Evolutionary conservation across 2,113 vertebrate species (phyloP).

Genomic region (Xiphophorus couchianus): DNA sequence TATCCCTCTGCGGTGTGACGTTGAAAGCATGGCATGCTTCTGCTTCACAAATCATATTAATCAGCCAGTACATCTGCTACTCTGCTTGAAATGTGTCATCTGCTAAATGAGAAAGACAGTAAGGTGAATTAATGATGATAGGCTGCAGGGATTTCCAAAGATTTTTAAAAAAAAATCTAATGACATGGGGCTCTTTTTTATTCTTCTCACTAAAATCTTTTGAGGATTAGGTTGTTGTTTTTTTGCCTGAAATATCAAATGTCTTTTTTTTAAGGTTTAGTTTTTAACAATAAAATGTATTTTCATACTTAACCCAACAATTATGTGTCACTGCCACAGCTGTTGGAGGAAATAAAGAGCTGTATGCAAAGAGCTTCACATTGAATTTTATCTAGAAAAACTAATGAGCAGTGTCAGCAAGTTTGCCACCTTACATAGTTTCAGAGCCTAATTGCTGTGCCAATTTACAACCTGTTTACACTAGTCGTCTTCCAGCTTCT

Average conservation of each 20-base stretch:
- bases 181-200: neutral
- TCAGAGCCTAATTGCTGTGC: conserved; percentile 16
- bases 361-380: neutral
- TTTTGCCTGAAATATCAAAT: neutral
- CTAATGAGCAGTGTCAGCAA: conserved; percentile 11
- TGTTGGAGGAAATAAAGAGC: neutral
- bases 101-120: conserved; percentile 55
- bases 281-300: neutral
- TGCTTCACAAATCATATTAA: conserved; percentile 63
- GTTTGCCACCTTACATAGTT: neutral
- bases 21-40: conserved; percentile 30
- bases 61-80: conserved; percentile 65
- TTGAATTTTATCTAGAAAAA: neutral
- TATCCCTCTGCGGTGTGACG: conserved; percentile 42
- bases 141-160: conserved; percentile 19
- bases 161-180: conserved; percentile 17
- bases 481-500: conserved; percentile 1
- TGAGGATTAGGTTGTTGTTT: neutral
- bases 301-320: neutral
- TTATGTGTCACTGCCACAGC: neutral
- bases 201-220: conserved; percentile 4
- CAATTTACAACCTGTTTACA: conserved; percentile 17
- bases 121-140: conserved; percentile 55
- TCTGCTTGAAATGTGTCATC: conserved; percentile 56
- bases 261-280: too few species aligned